A percentile compares a stretch with the other conserved stretches of the same genome.
phyloP scores from a whole-genome alignment of 2,888 invertebrate genomes.

The Seira sanloemensis region DNA sequence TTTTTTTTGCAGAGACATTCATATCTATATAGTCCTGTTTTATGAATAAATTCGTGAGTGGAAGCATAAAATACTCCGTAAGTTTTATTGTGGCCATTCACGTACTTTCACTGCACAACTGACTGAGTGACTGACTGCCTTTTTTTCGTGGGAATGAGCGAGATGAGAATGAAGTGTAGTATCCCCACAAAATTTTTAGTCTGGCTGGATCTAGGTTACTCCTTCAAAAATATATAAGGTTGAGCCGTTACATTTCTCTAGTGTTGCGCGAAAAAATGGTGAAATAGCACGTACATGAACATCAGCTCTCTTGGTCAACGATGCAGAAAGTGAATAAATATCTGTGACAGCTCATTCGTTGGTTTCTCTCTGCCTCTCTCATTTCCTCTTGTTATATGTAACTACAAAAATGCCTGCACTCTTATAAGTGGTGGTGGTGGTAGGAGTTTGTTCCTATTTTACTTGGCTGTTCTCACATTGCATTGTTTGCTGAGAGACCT shows the following conservation, averaged over 20 bases:
- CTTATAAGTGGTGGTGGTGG: too few relatives aligned
- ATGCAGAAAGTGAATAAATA: slow-evolving; percentile 63
- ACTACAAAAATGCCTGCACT: too few relatives aligned
- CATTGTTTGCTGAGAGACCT: slow-evolving; percentile 5
- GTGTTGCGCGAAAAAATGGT: slow-evolving; percentile 40
- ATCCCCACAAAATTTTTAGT: slow-evolving; percentile 37
- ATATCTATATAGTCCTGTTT: too few relatives aligned
- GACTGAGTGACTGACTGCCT: slow-evolving; percentile 37
- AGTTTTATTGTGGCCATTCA: slow-evolving; percentile 16
- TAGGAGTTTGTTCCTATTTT: neutral
- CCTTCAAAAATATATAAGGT: neutral
- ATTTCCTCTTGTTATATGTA: neutral
- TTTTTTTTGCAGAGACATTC: slow-evolving; percentile 23
- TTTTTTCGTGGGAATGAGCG: slow-evolving; percentile 10
- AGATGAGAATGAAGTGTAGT: slow-evolving; percentile 39
- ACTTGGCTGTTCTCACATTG: slow-evolving; percentile 6
- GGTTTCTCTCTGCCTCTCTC: slow-evolving; percentile 7
- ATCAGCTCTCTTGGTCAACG: slow-evolving; percentile 59
- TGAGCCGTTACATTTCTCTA: neutral
- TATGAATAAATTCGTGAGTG: too few relatives aligned
- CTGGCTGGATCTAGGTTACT: slow-evolving; percentile 40
- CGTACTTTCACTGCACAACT: slow-evolving; percentile 8
- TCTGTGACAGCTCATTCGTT: slow-evolving; percentile 60
- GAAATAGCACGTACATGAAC: slow-evolving; percentile 53
- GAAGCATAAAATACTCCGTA: neutral